Conservation (phyloP, 2,113 vertebrate species). For the Bathybates hornii region DNA sequence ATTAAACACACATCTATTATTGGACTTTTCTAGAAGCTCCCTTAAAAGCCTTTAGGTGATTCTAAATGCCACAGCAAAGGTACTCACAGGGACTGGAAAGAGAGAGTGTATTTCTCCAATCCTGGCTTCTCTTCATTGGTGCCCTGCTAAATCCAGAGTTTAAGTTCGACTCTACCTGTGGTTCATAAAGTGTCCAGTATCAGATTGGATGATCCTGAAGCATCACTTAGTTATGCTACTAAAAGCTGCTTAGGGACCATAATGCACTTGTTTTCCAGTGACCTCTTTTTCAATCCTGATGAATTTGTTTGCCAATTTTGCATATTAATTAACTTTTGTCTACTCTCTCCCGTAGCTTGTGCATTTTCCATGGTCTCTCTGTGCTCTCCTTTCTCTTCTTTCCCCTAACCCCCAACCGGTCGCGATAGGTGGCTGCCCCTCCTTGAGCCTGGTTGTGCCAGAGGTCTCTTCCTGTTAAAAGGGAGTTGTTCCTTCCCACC, state of each 20-base stretch:
- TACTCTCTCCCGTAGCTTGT: neutral
- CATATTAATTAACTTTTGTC: neutral
- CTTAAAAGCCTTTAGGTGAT: neutral
- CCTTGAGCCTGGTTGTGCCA: neutral
- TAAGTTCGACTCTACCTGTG: neutral
- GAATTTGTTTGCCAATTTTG: neutral
- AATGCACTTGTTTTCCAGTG: neutral
- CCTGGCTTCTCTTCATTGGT: neutral
- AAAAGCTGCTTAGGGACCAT: neutral
- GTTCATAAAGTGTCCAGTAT: neutral
- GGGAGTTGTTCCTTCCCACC: neutral
- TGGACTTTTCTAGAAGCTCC: neutral
- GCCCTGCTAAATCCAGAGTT: neutral
- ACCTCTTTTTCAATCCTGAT: neutral
- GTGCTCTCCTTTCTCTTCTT: neutral
- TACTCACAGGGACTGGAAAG: neutral
- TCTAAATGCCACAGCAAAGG: too few relatives aligned
- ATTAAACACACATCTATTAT: neutral
- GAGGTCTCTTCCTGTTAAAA: neutral
- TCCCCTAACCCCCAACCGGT: neutral
- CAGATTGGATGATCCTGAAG: neutral
- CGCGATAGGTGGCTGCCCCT: neutral
- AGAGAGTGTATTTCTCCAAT: neutral
- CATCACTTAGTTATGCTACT: neutral
- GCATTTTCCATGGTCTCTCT: neutral